Evolutionary conservation across 2,888 invertebrate species (phyloP), one percentile per base, ranked within the genome.

Genomic region (Caenorhabditis parvicauda): DNA sequence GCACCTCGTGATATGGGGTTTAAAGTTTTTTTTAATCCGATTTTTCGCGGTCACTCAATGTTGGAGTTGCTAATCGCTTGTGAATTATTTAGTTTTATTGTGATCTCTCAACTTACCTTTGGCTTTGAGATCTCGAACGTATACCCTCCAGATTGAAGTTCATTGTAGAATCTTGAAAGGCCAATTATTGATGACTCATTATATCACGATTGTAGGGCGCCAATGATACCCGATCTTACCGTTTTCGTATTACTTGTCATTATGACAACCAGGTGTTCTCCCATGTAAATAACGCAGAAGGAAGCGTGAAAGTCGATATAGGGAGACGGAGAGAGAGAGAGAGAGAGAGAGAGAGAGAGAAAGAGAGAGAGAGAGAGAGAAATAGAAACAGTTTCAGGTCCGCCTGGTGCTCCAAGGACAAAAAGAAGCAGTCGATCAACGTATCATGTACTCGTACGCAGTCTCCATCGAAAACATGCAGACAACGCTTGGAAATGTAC

Each of bases 401-500:
- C 48, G 53, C 45, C 5, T 41, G 3, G 57, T 41, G 14, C 49
- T 63, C 3, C 35, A 51, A 49, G 24, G 42, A 29, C 27, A 48
- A 35, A 46, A 51, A 9, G 22, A 46, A 28, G 17, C 47, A 7
- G 52, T 63, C 12, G 63, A 55, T n/a, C 48, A 58, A 6, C 38
- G 63, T 12, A 52, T 63, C 29, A 44, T 54, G 41, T 29, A 49
- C 12, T 58, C 63, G 1, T 63, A 44, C 55, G 38, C 49, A 14
- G 52, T 28, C 22, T 48, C 63, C 2, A 44, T 58, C 24, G 63
- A 63, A 49, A 58, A 63, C 21, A 58, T 58, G 58, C 47, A 52
- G 12, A 63, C 63, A 9, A 63, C 63, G 3, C 52, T 63, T 28
- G n/a, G n/a, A n/a, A n/a, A n/a, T n/a, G n/a, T n/a, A n/a, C n/a